These are phyloP conservation scores for Rhyacichthys aspro DNA, from an alignment of 2,797 vertebrate species.

Conservation along the genomic window DNA sequence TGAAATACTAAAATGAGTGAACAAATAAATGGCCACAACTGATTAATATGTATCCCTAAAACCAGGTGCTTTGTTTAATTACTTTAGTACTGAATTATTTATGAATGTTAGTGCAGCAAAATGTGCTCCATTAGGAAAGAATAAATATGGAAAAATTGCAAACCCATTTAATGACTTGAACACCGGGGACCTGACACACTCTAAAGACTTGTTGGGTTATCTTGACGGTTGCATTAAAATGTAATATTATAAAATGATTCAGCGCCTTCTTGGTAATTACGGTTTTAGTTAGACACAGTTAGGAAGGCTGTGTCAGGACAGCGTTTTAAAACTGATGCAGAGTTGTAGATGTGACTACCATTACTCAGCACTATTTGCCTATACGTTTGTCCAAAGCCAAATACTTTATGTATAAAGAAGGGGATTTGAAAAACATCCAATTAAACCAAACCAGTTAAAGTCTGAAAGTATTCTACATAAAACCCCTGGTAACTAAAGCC, in stretches of 20 bases:
- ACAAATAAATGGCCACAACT: not conserved
- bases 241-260: not conserved
- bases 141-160: not conserved
- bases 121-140: not conserved
- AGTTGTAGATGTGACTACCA: conserved; percentile 11
- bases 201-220: conserved; percentile 2
- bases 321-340: not conserved
- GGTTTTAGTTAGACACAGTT: not conserved
- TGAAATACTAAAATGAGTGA: not conserved
- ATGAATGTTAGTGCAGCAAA: not conserved
- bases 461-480: conserved; percentile 23
- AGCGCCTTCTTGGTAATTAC: not conserved
- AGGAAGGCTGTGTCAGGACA: too few species aligned
- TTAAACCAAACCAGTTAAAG: too few species aligned
- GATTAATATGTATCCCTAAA: not conserved
- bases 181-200: not conserved
- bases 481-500: conserved; percentile 16
- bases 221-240: not conserved
- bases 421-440: too few species aligned
- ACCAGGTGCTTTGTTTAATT: not conserved
- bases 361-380: conserved; percentile 9
- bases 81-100: not conserved
- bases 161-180: not conserved
- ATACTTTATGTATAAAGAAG: too few species aligned
- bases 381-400: too few species aligned